Evolutionary conservation across 2,797 vertebrate species (phyloP), one percentile per base, ranked within the genome.

Genomic region (Acrossocheilus fasciatus): DNA sequence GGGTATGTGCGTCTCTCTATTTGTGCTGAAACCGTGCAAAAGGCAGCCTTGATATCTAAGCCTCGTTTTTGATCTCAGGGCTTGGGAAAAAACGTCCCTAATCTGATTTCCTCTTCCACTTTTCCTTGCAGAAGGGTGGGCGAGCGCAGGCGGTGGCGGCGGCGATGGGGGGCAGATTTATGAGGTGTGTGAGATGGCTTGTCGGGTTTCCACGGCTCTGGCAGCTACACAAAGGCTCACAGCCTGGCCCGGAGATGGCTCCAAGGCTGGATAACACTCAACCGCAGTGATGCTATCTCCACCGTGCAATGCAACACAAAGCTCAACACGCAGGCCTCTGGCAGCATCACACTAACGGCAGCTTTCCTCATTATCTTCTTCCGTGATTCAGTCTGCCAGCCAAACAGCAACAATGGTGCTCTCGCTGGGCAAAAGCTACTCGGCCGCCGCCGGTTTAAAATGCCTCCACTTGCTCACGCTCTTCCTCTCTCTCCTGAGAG

Each of bases 101-200:
- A 95, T 95, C 94, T 95, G 92, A 95, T 95, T 93, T 94, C 87
- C 89, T 92, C 92, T 92, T 89, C 92, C 91, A 92, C 91, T 91
- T 93, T 94, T 91, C 92, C 89, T 52, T 83, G 90, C 92, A 84
- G 80, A 88, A 90, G 91, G 90, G 91, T 80, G 68, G 68, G 77
- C 26, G 84, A 64, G 41, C 17, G 0, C 50, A 77, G 34, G 45
- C n/a, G n/a, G 36, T 5, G 43, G 82, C 2, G 72, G 43, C 23
- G 59, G 73, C 47, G 17, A 34, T 26, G 66, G 84, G 77, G 69
- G 68, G 41, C 30, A 88, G 92, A 89, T 93, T 93, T 92, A 90
- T 90, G 70, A 81, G 45, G 50, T 72, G 80, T 87, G 68, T 0
- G 26, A 84, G 84, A 87, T 83, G 68, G 83, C 75, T 82, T 86